Base-by-base conservation (phyloP, 2,113 vertebrate genomes). In the Mus pahari region DNA sequence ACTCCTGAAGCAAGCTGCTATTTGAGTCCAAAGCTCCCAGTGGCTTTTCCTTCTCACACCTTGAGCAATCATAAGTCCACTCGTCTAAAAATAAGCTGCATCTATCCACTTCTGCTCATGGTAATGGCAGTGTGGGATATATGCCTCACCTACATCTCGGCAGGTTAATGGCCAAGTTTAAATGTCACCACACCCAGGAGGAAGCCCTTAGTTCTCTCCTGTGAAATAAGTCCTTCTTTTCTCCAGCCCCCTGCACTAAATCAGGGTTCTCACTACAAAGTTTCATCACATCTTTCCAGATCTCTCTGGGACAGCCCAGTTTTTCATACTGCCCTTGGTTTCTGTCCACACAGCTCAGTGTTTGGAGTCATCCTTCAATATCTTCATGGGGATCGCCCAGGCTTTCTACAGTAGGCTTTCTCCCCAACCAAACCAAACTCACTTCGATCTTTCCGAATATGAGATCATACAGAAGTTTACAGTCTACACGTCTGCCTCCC, bases 101-200 rank as follows among this genome's bases (percentile, higher is more conserved):
- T 78, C 86, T 90, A 93, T 42, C 74, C 45, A 53, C 81, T 1
- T 95, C 91, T 79, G 22, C 64, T 87, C 82, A 26, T 0, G 7
- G 53, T 9, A 33, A 20, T 6, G 28, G 26, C 48, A 20, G 45
- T n/a, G 31, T 4, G 9, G 36, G 60, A 60, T 36, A 10, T 45
- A 24, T 71, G 83, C 33, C 39, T 88, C 31, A 42, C 58, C 39
- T 70, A 90, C 64, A 60, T 31, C 71, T 92, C 58, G 68, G 14
- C 71, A 77, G 33, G 22, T 12, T 78, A 89, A 89, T 81, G 26
- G 86, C 16, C 39, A 70, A 36, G 33, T 78, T 92, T 14, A 84
- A 94, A 92, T 22, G 58, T 62, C 91, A 53, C 55, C 84, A 70
- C 17, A 33, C 55, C 62, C 58, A 73, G 82, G 81, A 94, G 88